A percentile compares a stretch with the other conserved stretches of the same genome.
Evolutionary conservation across 2,888 invertebrate species (phyloP).

Genomic region (Agonopterix alstromeriana): DNA sequence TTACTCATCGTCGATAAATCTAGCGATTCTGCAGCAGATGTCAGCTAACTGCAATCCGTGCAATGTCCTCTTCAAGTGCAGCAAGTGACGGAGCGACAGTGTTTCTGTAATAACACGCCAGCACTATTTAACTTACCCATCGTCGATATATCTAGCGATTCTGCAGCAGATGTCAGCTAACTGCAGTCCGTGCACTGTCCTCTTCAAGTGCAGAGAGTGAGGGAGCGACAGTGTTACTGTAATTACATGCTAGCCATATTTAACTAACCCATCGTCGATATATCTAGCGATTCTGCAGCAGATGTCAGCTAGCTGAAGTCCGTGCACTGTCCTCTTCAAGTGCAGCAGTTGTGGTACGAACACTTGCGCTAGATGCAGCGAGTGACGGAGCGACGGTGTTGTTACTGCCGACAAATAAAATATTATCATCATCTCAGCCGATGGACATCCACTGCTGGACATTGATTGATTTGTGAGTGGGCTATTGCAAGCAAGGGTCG

Average conservation of each 20-base stretch:
- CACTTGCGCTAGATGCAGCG: conserved; percentile 28
- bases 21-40: too few species aligned
- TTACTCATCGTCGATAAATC: too few species aligned
- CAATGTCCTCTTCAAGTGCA: too few species aligned
- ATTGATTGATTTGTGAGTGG: too few species aligned
- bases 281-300: conserved; percentile 34
- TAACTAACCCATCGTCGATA: conserved; percentile 34
- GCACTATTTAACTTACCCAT: conserved; percentile 28
- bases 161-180: conserved; percentile 37
- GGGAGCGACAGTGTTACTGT: too few species aligned
- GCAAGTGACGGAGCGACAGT: too few species aligned
- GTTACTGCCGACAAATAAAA: too few species aligned
- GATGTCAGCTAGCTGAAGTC: conserved; percentile 38
- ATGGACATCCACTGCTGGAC: too few species aligned
- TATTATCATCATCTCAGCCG: too few species aligned
- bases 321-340: conserved; percentile 19
- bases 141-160: conserved; percentile 26
- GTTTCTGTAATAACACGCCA: background rate
- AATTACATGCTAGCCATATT: too few species aligned
- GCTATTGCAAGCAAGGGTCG: too few species aligned
- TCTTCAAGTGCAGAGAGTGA: conserved; percentile 18
- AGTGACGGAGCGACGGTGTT: conserved; percentile 7
- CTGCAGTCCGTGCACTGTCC: conserved; percentile 31
- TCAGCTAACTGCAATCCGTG: too few species aligned
- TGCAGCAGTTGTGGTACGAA: conserved; percentile 36